Percentiles rank a stretch among this genome's conserved stretches.
phyloP scores from a whole-genome alignment of 2,797 vertebrate genomes.

The Hemibagrus guttatus region DNA sequence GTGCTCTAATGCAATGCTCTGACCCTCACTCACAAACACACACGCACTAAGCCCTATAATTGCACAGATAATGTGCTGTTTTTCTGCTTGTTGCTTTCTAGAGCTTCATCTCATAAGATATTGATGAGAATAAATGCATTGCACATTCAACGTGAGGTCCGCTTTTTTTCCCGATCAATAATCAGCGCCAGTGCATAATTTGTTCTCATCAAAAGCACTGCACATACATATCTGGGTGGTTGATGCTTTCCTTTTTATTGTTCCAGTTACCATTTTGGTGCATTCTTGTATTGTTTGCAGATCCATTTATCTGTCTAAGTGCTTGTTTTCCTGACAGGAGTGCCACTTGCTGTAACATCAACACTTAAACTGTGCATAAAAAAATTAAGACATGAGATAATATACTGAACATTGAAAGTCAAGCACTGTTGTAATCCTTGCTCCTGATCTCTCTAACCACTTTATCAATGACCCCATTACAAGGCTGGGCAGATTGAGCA shows the following conservation, averaged over 20 bases:
- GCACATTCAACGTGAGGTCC: background rate
- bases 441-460: background rate
- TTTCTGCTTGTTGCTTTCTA: constrained; percentile 1
- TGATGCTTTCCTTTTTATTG: background rate
- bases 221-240: background rate
- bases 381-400: no score
- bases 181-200: background rate
- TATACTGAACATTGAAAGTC: background rate
- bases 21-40: background rate
- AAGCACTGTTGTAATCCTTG: constrained; percentile 2
- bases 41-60: constrained; percentile 1
- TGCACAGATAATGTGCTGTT: constrained; percentile 1
- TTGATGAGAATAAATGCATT: background rate
- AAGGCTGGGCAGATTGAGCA: background rate
- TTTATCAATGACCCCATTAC: constrained; percentile 38
- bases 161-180: constrained; percentile 5
- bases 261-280: background rate
- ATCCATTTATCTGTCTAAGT: constrained; percentile 43
- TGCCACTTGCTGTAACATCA: background rate
- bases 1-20: constrained; percentile 34
- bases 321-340: constrained; percentile 4
- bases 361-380: no score
- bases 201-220: background rate
- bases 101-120: background rate
- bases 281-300: constrained; percentile 29